phyloP scores from a whole-genome alignment of 2,113 vertebrate species.

The Petrocephalus zakoni region DNA sequence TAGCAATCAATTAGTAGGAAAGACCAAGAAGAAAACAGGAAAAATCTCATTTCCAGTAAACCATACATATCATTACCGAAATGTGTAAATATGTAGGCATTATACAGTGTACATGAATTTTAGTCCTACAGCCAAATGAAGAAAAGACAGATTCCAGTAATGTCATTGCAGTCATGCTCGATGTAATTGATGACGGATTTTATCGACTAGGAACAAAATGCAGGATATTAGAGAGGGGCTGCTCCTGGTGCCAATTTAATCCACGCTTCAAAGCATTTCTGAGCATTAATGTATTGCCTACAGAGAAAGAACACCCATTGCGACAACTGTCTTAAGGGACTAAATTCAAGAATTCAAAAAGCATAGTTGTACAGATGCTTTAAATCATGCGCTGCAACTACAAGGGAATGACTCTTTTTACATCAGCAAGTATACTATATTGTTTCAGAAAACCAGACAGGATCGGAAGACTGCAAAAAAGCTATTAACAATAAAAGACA shows the following conservation, averaged over 20 bases:
- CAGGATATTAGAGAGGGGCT: neutral
- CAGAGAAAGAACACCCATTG: neutral
- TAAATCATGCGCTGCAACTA: neutral
- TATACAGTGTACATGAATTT: neutral
- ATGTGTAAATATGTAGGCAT: neutral
- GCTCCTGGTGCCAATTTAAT: constrained; percentile 16
- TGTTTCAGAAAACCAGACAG: neutral
- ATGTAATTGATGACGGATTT: constrained; percentile 15
- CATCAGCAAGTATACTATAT: neutral
- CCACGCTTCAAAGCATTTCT: constrained; percentile 6
- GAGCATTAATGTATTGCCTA: constrained; percentile 17
- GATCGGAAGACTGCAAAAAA: neutral
- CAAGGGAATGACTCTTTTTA: neutral
- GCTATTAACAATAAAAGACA: neutral
- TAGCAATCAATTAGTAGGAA: neutral
- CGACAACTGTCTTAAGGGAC: neutral
- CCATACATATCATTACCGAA: neutral
- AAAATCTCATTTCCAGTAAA: neutral
- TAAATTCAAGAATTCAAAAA: neutral
- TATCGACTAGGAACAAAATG: constrained; percentile 14
- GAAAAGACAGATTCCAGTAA: constrained; percentile 13
- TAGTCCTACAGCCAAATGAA: neutral
- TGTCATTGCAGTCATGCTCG: constrained; percentile 12
- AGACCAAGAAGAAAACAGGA: neutral
- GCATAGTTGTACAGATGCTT: neutral